phyloP scores from a whole-genome alignment of 2,797 vertebrate genomes.

The Pygocentrus nattereri region DNA sequence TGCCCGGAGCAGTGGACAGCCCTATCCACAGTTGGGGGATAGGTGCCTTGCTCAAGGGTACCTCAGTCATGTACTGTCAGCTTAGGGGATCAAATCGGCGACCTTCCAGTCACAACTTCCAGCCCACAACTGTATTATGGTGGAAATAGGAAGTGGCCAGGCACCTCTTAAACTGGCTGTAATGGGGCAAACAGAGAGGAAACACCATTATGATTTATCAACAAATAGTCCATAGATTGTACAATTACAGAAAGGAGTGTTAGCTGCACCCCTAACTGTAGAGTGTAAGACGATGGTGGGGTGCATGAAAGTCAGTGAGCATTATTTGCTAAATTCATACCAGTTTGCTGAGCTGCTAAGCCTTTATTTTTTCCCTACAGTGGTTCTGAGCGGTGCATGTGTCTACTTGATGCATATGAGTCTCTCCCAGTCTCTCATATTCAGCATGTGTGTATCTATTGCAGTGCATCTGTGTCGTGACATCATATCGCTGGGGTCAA shows the following conservation, averaged over 20 bases:
- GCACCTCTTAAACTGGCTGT: too few relatives aligned
- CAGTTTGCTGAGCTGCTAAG: not conserved
- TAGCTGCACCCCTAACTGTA: too few relatives aligned
- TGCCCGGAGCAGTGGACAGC: too few relatives aligned
- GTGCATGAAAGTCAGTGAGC: not conserved
- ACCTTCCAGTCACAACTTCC: too few relatives aligned
- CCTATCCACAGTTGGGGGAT: too few relatives aligned
- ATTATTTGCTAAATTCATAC: not conserved
- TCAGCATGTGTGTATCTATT: not conserved
- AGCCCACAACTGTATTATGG: too few relatives aligned
- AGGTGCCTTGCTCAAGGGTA: too few relatives aligned
- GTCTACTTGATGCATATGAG: not conserved
- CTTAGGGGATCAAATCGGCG: too few relatives aligned
- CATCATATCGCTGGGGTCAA: conserved; percentile 22
- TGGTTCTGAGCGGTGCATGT: not conserved
- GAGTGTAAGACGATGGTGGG: too few relatives aligned
- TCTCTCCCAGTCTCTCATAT: not conserved
- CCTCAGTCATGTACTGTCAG: too few relatives aligned
- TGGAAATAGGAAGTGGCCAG: too few relatives aligned
- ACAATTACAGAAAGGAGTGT: too few relatives aligned
- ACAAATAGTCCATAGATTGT: not conserved
- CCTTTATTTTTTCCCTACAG: not conserved
- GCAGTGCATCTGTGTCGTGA: conserved; percentile 12
- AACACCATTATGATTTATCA: not conserved
- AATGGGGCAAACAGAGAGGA: not conserved